Base-by-base conservation (phyloP, 1,140 invertebrate genomes). In the Scaptomyza pallida region DNA sequence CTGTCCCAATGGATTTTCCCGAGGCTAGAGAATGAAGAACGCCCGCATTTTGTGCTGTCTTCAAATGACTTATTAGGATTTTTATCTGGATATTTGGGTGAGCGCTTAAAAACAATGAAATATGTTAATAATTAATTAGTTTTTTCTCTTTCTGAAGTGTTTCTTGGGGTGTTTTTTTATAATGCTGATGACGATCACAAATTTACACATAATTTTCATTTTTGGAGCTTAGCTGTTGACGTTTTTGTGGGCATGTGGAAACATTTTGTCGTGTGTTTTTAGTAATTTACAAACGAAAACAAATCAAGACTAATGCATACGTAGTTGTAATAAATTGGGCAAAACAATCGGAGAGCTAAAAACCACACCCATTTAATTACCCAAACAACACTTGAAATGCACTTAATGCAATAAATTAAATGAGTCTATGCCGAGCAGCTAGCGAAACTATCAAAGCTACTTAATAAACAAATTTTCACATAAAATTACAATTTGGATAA, bases 391-490 rank as follows among this genome's bases (percentile, higher is more conserved):
- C 73, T 89, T 72, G 86, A 82, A 86, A 76, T 72, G 52, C 89
- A 86, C 79, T 81, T 70, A 71, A 65, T 72, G 69, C 76, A 74
- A 89, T 86, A 89, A 89, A 89, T 89, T 79, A 86, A 75, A 68
- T 69, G 51, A 47, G 68, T 44, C 64, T 45, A 54, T 51, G n/a
- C 12, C 8, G 26, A 30, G 59, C 33, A 55, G 70, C 54, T 47
- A 59, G 72, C 54, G 44, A 88, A 88, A 89, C 81, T 82, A 78
- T 88, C 73, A 71, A 65, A 74, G 60, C 78, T 77, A 68, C 86
- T 88, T 82, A 89, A 89, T 89, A 89, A 89, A 89, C 88, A 89
- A 89, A 89, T 89, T 86, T 88, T 77, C 88, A 79, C 80, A 89
- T 88, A 79, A 82, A 88, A 88, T 78, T 86, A 78, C 71, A 73